Conservation (phyloP, 2,113 vertebrate genomes). For the Pomatorhinus ruficollis region DNA sequence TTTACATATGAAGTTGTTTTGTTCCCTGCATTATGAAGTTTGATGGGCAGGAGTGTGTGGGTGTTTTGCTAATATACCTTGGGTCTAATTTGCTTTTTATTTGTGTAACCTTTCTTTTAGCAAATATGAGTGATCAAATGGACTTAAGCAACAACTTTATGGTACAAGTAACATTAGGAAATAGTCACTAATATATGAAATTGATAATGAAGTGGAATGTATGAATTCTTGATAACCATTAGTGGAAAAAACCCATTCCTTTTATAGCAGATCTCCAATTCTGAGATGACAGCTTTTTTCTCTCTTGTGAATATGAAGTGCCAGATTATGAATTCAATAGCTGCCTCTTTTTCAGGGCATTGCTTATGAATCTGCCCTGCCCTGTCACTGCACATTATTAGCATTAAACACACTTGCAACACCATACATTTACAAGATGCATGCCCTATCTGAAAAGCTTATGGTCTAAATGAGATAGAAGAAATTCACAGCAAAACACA, state of each 20-base stretch:
- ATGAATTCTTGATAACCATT: constrained; percentile 37
- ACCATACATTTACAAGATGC: constrained; percentile 33
- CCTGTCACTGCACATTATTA: constrained; percentile 38
- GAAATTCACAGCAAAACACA: constrained; percentile 43
- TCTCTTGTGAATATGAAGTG: constrained; percentile 54
- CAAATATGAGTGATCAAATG: not conserved
- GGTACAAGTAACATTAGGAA: not conserved
- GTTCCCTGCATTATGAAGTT: not conserved
- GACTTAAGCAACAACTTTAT: not conserved
- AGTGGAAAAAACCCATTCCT: not conserved
- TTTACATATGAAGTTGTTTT: not conserved
- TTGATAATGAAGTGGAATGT: not conserved
- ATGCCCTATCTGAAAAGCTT: constrained; percentile 23
- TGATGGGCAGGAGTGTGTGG: not conserved
- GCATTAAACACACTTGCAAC: constrained; percentile 26
- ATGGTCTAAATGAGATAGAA: constrained; percentile 19
- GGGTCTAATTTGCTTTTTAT: constrained; percentile 1
- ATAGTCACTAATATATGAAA: not conserved
- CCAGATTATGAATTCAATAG: constrained; percentile 47
- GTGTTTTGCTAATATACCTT: not conserved
- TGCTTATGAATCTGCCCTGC: constrained; percentile 40
- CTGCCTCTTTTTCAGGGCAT: constrained; percentile 26
- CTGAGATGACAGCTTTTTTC: constrained; percentile 37
- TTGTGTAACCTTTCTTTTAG: not conserved
- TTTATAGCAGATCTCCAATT: constrained; percentile 24